Percentiles rank a stretch among this genome's conserved stretches.
phyloP scores from a whole-genome alignment of 1,140 invertebrate species.

The Brachionus paranguensis region DNA sequence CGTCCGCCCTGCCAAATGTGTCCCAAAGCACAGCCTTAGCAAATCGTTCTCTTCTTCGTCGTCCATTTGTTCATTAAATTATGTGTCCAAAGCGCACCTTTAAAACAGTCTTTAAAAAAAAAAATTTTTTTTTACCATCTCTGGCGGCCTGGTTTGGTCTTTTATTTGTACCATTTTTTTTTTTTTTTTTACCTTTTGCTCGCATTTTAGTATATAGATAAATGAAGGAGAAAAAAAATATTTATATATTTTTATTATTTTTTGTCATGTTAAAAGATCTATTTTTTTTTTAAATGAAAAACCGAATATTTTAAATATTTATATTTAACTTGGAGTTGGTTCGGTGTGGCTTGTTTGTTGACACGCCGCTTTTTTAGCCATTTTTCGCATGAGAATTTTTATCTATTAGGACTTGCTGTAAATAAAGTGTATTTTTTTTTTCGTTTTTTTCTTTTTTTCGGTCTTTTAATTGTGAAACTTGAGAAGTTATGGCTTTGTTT shows the following conservation, averaged over 20 bases:
- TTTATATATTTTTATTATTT: constrained; percentile 8
- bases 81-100: background rate
- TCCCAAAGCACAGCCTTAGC: background rate
- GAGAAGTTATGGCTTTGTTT: background rate
- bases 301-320: background rate
- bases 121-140: background rate
- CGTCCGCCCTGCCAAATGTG: background rate
- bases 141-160: background rate
- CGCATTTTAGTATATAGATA: background rate
- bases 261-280: background rate
- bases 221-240: background rate
- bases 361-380: background rate
- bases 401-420: background rate
- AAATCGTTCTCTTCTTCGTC: constrained; percentile 9
- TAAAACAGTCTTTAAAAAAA: background rate
- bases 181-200: background rate
- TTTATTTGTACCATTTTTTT: background rate
- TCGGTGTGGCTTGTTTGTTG: background rate
- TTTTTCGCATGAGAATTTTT: background rate
- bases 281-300: background rate
- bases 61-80: background rate
- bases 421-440: background rate
- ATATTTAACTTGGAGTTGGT: background rate
- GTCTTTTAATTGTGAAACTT: background rate
- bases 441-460: too few relatives aligned